phyloP scores from a whole-genome alignment of 2,797 vertebrate genomes.

The Takifugu rubripes region DNA sequence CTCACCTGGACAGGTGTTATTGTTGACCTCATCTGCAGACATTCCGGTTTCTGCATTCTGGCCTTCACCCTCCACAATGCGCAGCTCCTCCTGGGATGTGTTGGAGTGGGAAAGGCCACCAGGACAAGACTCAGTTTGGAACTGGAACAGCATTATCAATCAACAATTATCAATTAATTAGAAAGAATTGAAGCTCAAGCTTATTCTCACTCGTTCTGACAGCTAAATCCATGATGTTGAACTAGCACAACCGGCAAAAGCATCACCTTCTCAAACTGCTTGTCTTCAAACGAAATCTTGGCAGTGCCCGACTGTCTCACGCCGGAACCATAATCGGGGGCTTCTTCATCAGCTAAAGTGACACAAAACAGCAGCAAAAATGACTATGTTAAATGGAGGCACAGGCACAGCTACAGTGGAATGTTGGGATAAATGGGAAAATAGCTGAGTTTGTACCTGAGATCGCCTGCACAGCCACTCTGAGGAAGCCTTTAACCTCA shows the following conservation, averaged over 20 bases:
- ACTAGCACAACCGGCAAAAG: neutral
- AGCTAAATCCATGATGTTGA: neutral
- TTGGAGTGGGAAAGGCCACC: constrained; percentile 83
- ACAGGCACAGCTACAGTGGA: neutral
- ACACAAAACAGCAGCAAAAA: neutral
- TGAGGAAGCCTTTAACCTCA: constrained; percentile 95
- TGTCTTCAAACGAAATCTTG: constrained; percentile 95
- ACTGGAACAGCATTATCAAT: constrained; percentile 68
- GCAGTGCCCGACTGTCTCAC: constrained; percentile 94
- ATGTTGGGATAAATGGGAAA: neutral
- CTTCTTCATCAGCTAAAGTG: constrained; percentile 90
- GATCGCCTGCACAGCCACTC: constrained; percentile 94
- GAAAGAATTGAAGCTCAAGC: neutral
- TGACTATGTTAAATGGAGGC: neutral
- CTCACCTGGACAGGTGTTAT: constrained; percentile 92
- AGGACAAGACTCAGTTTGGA: constrained; percentile 88
- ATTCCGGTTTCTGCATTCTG: constrained; percentile 82
- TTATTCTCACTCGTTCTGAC: neutral
- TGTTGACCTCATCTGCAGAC: constrained; percentile 94
- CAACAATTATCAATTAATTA: neutral
- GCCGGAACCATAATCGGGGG: constrained; percentile 93
- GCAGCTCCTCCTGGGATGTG: constrained; percentile 94
- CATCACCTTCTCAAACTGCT: constrained; percentile 93
- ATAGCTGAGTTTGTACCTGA: constrained; percentile 78
- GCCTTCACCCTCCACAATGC: constrained; percentile 94